phyloP scores from a whole-genome alignment of 2,797 vertebrate species.

The Chaetodon trifasciatus region DNA sequence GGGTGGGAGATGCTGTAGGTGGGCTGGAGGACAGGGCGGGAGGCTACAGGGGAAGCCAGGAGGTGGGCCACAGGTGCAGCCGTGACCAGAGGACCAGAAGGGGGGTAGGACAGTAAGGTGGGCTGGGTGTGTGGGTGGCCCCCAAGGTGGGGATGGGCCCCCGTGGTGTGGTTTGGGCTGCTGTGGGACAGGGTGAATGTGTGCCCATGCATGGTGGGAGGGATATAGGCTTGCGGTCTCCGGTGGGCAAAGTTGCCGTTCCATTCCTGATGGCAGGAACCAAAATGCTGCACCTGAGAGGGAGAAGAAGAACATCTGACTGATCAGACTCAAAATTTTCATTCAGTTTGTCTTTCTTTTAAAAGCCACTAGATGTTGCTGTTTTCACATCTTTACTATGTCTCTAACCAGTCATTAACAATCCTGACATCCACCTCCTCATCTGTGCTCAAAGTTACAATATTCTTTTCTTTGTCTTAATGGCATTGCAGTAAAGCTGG shows the following conservation, averaged over 20 bases:
- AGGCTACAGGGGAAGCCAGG: constrained; percentile 93
- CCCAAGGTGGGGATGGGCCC: constrained; percentile 89
- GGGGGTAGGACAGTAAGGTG: constrained; percentile 91
- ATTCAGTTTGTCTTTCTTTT: not conserved
- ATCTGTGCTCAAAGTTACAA: not conserved
- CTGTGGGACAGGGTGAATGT: constrained; percentile 93
- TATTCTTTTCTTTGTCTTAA: not conserved
- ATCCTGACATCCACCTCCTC: not conserved
- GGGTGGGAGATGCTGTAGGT: constrained; percentile 92
- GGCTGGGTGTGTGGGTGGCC: constrained; percentile 91
- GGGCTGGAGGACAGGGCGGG: constrained; percentile 91
- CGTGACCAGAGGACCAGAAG: constrained; percentile 89
- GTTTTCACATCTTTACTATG: constrained; percentile 16
- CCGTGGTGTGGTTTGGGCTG: constrained; percentile 91
- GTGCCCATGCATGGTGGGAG: constrained; percentile 89
- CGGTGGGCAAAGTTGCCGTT: constrained; percentile 94
- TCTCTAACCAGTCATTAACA: constrained; percentile 1
- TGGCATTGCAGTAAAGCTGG: not conserved
- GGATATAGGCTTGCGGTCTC: constrained; percentile 94
- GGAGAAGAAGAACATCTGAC: constrained; percentile 10
- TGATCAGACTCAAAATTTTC: not conserved
- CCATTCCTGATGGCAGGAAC: constrained; percentile 94
- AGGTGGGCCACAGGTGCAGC: constrained; percentile 95
- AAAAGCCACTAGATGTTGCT: constrained; percentile 60
- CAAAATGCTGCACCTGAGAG: constrained; percentile 93